phyloP scores from a whole-genome alignment of 2,797 vertebrate species.

The Rhinoraja longicauda region DNA sequence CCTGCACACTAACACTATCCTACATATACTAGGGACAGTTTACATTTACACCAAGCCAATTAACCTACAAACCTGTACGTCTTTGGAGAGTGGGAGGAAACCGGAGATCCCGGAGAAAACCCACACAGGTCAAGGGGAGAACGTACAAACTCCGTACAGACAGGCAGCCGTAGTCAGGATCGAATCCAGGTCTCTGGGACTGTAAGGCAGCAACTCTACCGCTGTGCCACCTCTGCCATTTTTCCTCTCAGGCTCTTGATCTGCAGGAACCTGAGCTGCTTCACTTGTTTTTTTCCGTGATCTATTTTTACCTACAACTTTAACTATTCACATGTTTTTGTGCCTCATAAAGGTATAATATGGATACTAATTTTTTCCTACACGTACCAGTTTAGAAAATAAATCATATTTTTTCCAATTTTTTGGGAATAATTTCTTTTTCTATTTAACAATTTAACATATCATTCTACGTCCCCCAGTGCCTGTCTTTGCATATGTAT shows the following conservation, averaged over 20 bases:
- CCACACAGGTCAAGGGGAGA: no score
- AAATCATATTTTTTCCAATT: background rate
- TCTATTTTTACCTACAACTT: background rate
- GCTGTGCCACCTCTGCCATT: background rate
- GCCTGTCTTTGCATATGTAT: background rate
- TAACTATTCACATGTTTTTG: background rate
- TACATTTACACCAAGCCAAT: no score
- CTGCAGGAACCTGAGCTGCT: background rate
- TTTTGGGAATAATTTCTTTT: background rate
- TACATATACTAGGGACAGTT: no score
- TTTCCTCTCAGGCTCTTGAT: background rate
- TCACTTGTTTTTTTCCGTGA: background rate
- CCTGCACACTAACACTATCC: no score
- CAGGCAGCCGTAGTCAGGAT: no score
- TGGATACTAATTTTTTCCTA: background rate
- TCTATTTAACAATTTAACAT: background rate
- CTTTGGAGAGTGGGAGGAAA: no score
- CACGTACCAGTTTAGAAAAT: background rate
- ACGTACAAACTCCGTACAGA: no score
- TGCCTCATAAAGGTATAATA: background rate
- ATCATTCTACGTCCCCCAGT: background rate
- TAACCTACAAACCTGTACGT: no score
- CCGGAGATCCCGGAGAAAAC: no score
- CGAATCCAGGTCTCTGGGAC: no score
- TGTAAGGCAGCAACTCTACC: no score